Base-by-base conservation (phyloP, 2,113 vertebrate species). In the Pelvicachromis taeniatus region DNA sequence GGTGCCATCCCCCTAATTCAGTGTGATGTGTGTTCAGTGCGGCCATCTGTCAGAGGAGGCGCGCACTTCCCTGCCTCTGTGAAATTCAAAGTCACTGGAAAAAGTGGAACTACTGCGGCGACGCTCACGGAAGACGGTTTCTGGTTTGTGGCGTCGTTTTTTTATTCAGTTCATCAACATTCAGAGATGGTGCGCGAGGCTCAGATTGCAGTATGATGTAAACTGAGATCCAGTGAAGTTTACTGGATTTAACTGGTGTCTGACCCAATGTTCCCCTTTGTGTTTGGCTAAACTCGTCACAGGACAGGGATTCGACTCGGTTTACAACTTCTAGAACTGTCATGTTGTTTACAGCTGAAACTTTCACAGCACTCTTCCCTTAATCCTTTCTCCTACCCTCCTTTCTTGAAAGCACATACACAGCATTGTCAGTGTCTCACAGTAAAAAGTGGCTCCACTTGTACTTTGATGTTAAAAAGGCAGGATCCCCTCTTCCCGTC, bases 281-380 rank as follows among this genome's bases (percentile, higher is more conserved):
- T 86, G 85, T 91, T 84, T 50, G 9, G 50, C 48, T 80, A 35
- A 83, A 88, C 48, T 81, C 48, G 19, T 77, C 53, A 75, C 79
- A 78, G 53, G 85, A 38, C 79, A 9, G 52, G 77, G 85, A 86
- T 87, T 61, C 50, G 85, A 82, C 77, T 58, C 23, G 26, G 88
- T 91, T 93, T 93, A 88, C 86, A 73, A 75, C 88, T 80, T 77
- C 40, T 31, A 53, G 54, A 56, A 87, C 85, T 92, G 91, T 89
- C 93, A 79, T 65, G 80, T 81, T 91, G 92, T 93, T 93, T 91
- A 91, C 77, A 91, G 89, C 68, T 2, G 33, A 83, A 73, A 85
- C 87, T 93, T 87, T 93, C 87, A 58, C 85, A 11, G 83, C 85
- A 83, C 88, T 94, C 85, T 48, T 63, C 38, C 3, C 63, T 53